These are phyloP conservation scores for Girardinus metallicus DNA, from an alignment of 2,797 vertebrate species.

Conservation along the genomic window DNA sequence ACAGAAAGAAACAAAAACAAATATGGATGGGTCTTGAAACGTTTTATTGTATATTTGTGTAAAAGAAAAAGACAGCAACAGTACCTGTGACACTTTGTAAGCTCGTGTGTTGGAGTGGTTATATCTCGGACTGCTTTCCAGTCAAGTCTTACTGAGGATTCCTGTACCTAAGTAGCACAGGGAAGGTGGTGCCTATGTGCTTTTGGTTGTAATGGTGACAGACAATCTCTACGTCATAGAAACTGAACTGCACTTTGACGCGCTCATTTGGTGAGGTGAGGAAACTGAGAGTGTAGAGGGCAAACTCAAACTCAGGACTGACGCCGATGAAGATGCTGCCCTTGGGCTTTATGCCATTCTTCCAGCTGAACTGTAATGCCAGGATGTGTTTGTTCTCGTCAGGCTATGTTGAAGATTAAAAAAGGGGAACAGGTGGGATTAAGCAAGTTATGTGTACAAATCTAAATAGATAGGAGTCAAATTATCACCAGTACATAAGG, in stretches of 20 bases:
- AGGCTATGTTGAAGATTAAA: constrained; percentile 64
- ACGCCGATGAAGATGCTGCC: constrained; percentile 87
- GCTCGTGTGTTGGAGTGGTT: constrained; percentile 19
- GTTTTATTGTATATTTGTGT: constrained; percentile 81
- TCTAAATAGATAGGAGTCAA: neutral
- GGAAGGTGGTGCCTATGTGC: constrained; percentile 86
- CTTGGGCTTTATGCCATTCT: constrained; percentile 84
- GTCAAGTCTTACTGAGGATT: constrained; percentile 26
- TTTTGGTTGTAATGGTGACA: constrained; percentile 85
- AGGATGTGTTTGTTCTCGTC: constrained; percentile 85
- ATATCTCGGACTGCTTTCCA: constrained; percentile 16
- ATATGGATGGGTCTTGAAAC: constrained; percentile 45
- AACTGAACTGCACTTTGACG: constrained; percentile 82
- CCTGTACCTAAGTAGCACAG: constrained; percentile 81
- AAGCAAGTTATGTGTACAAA: neutral
- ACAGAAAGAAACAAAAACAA: constrained; percentile 4
- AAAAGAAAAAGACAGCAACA: constrained; percentile 79
- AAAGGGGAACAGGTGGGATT: neutral
- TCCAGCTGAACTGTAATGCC: constrained; percentile 87
- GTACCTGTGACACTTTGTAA: constrained; percentile 60
- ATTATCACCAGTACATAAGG: neutral
- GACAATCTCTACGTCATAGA: constrained; percentile 84
- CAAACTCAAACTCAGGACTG: constrained; percentile 85
- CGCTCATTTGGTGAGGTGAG: constrained; percentile 82
- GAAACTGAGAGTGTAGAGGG: constrained; percentile 86